Evolutionary conservation across 2,113 vertebrate species (phyloP).

Genomic region (Paedocypris sp.): DNA sequence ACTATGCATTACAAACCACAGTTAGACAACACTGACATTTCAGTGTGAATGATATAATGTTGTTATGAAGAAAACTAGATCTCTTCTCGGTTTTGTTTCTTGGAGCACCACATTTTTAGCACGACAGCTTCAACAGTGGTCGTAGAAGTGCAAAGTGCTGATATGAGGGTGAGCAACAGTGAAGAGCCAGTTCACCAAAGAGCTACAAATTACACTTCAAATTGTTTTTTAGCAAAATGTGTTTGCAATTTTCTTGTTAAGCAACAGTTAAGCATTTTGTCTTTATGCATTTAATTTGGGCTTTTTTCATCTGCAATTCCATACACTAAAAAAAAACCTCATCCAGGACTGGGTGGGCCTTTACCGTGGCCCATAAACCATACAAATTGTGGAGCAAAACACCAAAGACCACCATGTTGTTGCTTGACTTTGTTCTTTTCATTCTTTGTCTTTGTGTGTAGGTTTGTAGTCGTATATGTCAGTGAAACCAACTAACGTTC

Average conservation of each 20-base stretch:
- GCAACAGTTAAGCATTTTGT: slow-evolving; percentile 5
- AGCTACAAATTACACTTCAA: slow-evolving; percentile 52
- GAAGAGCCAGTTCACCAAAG: slow-evolving; percentile 40
- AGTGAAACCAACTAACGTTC: no score
- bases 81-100: not conserved
- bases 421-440: not conserved
- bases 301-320: not conserved
- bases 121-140: slow-evolving; percentile 19
- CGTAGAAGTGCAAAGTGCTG: slow-evolving; percentile 5
- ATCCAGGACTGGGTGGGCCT: slow-evolving; percentile 16
- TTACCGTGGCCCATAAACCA: slow-evolving; percentile 11
- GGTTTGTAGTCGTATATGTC: no score
- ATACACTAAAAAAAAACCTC: not conserved
- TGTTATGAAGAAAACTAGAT: no score
- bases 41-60: not conserved
- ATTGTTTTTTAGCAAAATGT: slow-evolving; percentile 35
- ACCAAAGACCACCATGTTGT: slow-evolving; percentile 26
- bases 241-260: not conserved
- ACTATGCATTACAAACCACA: not conserved
- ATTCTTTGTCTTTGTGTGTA: no score
- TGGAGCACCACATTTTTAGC: slow-evolving; percentile 12
- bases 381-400: slow-evolving; percentile 13
- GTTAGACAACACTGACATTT: not conserved
- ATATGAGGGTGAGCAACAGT: slow-evolving; percentile 41
- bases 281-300: not conserved